Conservation (phyloP, 1,140 invertebrate genomes). For the Drosophila busckii region DNA sequence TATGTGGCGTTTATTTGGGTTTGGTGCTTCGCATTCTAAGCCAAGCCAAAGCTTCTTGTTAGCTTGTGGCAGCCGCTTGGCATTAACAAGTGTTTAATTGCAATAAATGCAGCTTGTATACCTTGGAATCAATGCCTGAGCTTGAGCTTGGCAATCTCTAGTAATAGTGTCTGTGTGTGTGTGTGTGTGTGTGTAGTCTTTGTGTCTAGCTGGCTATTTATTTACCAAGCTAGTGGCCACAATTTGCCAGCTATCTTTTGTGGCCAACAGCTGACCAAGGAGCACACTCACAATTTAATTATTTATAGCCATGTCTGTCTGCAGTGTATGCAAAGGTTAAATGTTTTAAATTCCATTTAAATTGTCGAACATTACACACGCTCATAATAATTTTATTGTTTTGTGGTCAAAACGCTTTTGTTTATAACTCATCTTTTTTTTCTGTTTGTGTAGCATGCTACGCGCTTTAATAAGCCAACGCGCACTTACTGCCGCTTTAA, state of each 20-base stretch:
- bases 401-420: constrained; percentile 9
- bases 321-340: constrained; percentile 31
- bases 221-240: background rate
- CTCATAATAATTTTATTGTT: background rate
- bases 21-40: constrained; percentile 55
- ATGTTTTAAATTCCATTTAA: constrained; percentile 9
- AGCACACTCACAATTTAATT: constrained; percentile 28
- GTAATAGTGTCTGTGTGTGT: too few relatives aligned
- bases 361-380: background rate
- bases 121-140: constrained; percentile 48
- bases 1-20: constrained; percentile 69
- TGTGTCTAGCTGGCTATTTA: too few relatives aligned
- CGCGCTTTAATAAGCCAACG: constrained; percentile 23
- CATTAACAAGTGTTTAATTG: constrained; percentile 74
- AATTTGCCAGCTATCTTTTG: constrained; percentile 22
- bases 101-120: constrained; percentile 73
- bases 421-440: too few relatives aligned
- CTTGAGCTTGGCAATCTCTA: constrained; percentile 40
- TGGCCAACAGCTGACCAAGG: constrained; percentile 42
- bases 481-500: constrained; percentile 44
- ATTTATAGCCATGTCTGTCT: constrained; percentile 25
- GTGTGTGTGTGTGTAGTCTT: too few relatives aligned
- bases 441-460: background rate
- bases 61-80: constrained; percentile 48
- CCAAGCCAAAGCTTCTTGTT: constrained; percentile 55